phyloP scores from a whole-genome alignment of 2,797 vertebrate genomes.

The Mastacembelus armatus region DNA sequence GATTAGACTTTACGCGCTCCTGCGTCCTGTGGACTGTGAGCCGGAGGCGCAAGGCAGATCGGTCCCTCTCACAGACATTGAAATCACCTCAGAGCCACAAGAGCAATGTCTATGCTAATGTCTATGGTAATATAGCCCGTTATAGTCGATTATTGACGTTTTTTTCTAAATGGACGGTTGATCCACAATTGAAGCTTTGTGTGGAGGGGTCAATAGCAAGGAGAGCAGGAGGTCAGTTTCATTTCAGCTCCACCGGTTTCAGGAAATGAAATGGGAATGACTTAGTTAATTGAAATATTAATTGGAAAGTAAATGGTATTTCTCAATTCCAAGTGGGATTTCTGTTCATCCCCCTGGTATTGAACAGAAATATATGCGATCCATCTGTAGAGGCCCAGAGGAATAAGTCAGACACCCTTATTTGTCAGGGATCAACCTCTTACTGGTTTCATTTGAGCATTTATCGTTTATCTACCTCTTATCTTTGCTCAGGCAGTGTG shows the following conservation, averaged over 20 bases:
- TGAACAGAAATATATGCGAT: slow-evolving; percentile 49
- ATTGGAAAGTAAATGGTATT: slow-evolving; percentile 76
- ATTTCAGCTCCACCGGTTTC: slow-evolving; percentile 61
- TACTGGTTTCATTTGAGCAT: slow-evolving; percentile 27
- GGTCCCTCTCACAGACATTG: slow-evolving; percentile 66
- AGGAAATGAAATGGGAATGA: slow-evolving; percentile 72
- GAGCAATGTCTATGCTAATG: slow-evolving; percentile 78
- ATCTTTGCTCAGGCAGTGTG: slow-evolving; percentile 4
- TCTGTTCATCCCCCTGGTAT: slow-evolving; percentile 48
- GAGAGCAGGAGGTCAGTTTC: slow-evolving; percentile 71
- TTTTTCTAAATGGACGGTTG: slow-evolving; percentile 77
- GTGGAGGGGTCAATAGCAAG: slow-evolving; percentile 58
- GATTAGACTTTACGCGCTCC: slow-evolving; percentile 75
- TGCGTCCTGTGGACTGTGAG: slow-evolving; percentile 68
- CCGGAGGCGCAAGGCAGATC: slow-evolving; percentile 58
- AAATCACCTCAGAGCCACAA: slow-evolving; percentile 57
- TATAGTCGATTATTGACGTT: slow-evolving; percentile 79
- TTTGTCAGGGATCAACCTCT: slow-evolving; percentile 44
- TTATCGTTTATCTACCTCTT: no score
- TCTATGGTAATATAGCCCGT: slow-evolving; percentile 66
- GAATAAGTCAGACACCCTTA: slow-evolving; percentile 33
- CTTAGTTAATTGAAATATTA: slow-evolving; percentile 77
- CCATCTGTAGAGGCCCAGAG: slow-evolving; percentile 24
- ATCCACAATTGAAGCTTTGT: slow-evolving; percentile 74
- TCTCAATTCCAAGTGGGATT: slow-evolving; percentile 62